Percentiles rank a stretch among this genome's conserved stretches.
Conservation (phyloP, 2,797 vertebrate species). For the Sebastes taczanowskii region DNA sequence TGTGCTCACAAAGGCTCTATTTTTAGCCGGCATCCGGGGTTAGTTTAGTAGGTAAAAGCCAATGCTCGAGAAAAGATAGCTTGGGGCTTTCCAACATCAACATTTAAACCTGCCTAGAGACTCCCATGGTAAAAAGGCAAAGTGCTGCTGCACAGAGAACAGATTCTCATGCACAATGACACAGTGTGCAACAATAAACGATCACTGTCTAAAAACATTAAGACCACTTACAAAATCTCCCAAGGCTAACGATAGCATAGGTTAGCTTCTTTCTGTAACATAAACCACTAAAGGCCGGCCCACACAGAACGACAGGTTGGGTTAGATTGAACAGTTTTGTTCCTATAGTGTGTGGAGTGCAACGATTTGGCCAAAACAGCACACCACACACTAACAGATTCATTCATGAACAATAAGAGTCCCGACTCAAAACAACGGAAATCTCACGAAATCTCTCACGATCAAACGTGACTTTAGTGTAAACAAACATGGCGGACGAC, state of each 20-base stretch:
- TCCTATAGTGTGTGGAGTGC: too few relatives aligned
- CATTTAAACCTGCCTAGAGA: conserved; percentile 65
- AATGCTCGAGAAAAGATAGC: conserved; percentile 48
- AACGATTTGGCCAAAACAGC: too few relatives aligned
- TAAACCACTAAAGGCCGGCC: neutral
- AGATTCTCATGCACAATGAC: conserved; percentile 34
- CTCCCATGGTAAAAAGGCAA: conserved; percentile 34
- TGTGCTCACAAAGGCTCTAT: conserved; percentile 68
- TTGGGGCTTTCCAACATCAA: conserved; percentile 69
- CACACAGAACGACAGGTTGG: too few relatives aligned
- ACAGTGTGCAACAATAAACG: conserved; percentile 34
- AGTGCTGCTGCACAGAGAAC: conserved; percentile 24
- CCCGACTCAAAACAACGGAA: too few relatives aligned
- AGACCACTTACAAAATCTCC: conserved; percentile 28
- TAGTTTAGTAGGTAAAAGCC: conserved; percentile 72
- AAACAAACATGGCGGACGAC: too few relatives aligned
- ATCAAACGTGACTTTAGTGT: too few relatives aligned
- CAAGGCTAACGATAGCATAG: neutral
- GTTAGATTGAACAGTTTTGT: too few relatives aligned
- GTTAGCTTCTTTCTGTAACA: conserved; percentile 2
- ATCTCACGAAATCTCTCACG: too few relatives aligned
- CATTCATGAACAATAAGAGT: too few relatives aligned
- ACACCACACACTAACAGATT: too few relatives aligned
- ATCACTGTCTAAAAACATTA: conserved; percentile 30
- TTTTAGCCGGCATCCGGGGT: conserved; percentile 72